phyloP scores from a whole-genome alignment of 1,140 invertebrate species.

The Nixonia krombeini region DNA sequence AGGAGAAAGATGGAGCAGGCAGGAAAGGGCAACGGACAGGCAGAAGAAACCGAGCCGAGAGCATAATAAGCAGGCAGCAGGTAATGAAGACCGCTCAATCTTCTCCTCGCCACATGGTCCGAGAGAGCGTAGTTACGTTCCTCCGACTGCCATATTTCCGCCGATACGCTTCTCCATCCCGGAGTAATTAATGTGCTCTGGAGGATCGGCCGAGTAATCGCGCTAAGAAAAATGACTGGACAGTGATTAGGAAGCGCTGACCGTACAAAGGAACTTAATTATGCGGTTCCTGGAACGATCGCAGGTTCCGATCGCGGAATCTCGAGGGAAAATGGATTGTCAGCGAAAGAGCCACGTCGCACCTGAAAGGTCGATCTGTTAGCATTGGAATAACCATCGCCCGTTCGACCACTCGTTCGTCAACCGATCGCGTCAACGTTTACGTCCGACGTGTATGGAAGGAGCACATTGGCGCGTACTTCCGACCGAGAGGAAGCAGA shows the following conservation, averaged over 20 bases:
- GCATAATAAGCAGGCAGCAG: conserved; percentile 57
- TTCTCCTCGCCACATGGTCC: conserved; percentile 34
- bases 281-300: too few relatives aligned
- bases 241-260: too few relatives aligned
- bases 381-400: not conserved
- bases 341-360: too few relatives aligned
- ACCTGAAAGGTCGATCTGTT: conserved; percentile 3
- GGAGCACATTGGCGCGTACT: not conserved
- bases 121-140: conserved; percentile 37
- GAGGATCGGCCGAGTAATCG: conserved; percentile 41
- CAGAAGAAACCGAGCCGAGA: conserved; percentile 55
- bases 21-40: conserved; percentile 4
- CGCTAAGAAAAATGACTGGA: not conserved
- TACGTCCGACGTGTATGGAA: not conserved
- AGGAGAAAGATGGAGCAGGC: not conserved
- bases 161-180: conserved; percentile 53
- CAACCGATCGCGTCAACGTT: not conserved
- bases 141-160: conserved; percentile 25
- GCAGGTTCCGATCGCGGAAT: too few relatives aligned
- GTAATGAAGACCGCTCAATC: conserved; percentile 63
- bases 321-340: too few relatives aligned
- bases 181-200: conserved; percentile 57
- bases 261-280: too few relatives aligned
- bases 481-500: not conserved
- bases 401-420: conserved; percentile 1